Base-by-base conservation (phyloP, 2,797 vertebrate species). In the Hippopotamyrus pictus region DNA sequence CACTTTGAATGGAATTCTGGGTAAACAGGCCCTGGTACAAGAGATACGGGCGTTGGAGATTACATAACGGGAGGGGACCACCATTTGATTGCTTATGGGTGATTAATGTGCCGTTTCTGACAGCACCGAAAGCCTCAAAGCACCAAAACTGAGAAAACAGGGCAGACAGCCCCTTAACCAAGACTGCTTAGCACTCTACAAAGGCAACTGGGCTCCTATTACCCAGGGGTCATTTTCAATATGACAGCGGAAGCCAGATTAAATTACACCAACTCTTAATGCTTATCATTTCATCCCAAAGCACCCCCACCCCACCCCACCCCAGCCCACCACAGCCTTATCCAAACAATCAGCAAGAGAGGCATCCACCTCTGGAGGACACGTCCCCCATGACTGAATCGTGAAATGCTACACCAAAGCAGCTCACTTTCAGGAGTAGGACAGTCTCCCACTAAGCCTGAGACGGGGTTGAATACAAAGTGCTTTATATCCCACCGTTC, bases 81-180 rank as follows among this genome's bases (percentile, higher is more conserved):
- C 89, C 90, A 54, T 88, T 14, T 9, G 87, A 48, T 89, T 84
- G 1, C 73, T 91, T 88, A 90, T 88, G 54, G 86, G 14, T 41
- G 90, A 93, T 92, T 92, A 90, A 93, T 93, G 79, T 29, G 17
- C 11, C 3, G 44, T 90, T 88, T 84, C 88, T 90, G 59, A 92
- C 19, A 53, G 50, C 91, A 9, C 50, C 1, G 3, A 65, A 65
- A 25, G 69, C 69, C 29, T 33, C 65, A 69, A 33, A 69, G 65
- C 11, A 89, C 8, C 22, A 9, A 86, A 62, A 29, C 17, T 19
- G 11, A 37, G 22, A 65, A 44, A 22, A n/a, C 19, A 8, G 25
- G 14, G 33, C 62, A 46, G 37, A 54, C 48, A 5, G 0, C 37
- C 51, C 6, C n/a, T 50, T 48, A 44, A 46, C 76, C 22, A 19